Evolutionary conservation across 2,113 vertebrate species (phyloP), one percentile per base, ranked within the genome.

Genomic region (Rutilus rutilus): DNA sequence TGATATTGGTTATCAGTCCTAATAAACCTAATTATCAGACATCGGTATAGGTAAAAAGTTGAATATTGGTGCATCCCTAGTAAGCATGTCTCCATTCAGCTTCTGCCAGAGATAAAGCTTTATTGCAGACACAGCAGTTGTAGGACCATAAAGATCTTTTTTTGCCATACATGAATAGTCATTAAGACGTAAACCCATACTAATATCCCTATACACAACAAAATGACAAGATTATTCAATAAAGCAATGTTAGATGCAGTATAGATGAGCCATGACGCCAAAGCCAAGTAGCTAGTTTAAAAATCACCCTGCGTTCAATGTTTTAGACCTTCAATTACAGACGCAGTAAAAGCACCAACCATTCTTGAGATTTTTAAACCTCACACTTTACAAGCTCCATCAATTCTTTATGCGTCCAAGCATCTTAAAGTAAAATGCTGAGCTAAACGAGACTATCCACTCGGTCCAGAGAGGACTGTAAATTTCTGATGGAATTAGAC

Each of bases 401-500:
- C 23, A 50, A 82, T 50, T 67, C 62, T 69, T 54, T 27, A 78
- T 5, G 21, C 6, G 10, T 78, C 54, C 54, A 30, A 78, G 19
- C 12, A 62, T 8, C 36, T 42, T 79, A 79, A 80, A 47, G 39
- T 45, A 64, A 62, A 60, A 17, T 14, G n/a, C 36, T 17, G 47
- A 54, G 50, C 75, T 78, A 78, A 17, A 6, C 27, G 17, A 23
- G 76, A 78, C 52, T 59, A 36, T 42, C 7, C 36, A 6, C 23
- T 45, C 23, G 59, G 57, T 62, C 78, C 59, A 45, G 36, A 42
- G 77, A 79, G 21, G 57, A 5, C 54, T 62, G 77, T 47, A 17
- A 23, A 84, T 47, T 30, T 59, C 59, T 87, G 76, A 84, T 74
- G 76, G 42, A 78, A 79, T 59, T 45, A 71, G 60, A 87, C 52